A percentile compares a stretch with the other conserved stretches of the same genome.
Conservation (phyloP, 1,140 invertebrate species). For the Drosophila micromelanica region DNA sequence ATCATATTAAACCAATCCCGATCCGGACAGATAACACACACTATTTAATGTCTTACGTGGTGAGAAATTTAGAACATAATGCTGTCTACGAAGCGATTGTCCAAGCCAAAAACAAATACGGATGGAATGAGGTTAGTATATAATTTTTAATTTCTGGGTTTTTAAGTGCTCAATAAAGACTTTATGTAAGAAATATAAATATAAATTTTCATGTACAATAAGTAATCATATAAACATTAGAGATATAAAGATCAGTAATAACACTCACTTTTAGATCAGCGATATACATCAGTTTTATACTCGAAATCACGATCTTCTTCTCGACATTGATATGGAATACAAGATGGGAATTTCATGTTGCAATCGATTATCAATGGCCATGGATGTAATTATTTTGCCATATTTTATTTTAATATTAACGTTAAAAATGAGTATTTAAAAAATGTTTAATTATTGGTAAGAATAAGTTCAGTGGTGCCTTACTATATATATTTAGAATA, state of each 20-base stretch:
- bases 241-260: background rate
- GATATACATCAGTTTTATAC: constrained; percentile 84
- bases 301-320: constrained; percentile 77
- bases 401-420: constrained; percentile 44
- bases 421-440: constrained; percentile 52
- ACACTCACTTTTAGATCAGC: constrained; percentile 71
- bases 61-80: constrained; percentile 86
- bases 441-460: constrained; percentile 47
- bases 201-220: no score
- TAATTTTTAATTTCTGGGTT: background rate
- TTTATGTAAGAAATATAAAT: no score
- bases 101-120: constrained; percentile 88
- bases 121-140: constrained; percentile 86
- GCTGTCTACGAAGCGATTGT: constrained; percentile 88
- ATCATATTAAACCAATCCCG: constrained; percentile 79
- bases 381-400: constrained; percentile 42
- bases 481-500: constrained; percentile 71
- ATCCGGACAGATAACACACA: constrained; percentile 72
- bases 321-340: constrained; percentile 84
- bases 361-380: constrained; percentile 37
- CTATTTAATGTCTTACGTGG: constrained; percentile 85
- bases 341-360: constrained; percentile 78
- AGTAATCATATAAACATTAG: background rate
- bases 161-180: no score
- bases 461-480: constrained; percentile 75